These are phyloP conservation scores for Axea sp. DNA, from an alignment of 2,888 invertebrate genomes.

Conservation along the genomic window DNA sequence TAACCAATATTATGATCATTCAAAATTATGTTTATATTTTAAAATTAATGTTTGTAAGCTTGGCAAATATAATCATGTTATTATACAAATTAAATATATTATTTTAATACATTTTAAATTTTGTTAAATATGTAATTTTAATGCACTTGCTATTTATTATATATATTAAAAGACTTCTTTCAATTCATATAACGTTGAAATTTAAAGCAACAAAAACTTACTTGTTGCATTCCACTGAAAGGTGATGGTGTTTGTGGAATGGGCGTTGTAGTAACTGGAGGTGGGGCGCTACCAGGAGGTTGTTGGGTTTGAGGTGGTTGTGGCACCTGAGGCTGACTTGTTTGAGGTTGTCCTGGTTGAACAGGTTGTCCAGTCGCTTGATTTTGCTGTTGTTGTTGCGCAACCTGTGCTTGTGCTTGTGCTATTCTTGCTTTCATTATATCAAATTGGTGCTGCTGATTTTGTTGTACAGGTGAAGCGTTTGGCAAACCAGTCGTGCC, in stretches of 20 bases:
- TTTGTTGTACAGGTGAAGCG: constrained; percentile 81
- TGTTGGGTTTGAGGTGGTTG: constrained; percentile 73
- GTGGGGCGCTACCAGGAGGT: constrained; percentile 76
- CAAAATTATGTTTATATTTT: too few species aligned
- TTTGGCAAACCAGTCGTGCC: constrained; percentile 81
- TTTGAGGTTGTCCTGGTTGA: constrained; percentile 66
- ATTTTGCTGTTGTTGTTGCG: constrained; percentile 75
- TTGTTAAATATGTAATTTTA: too few species aligned
- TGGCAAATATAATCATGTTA: too few species aligned
- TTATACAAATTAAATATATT: too few species aligned
- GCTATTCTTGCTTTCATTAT: constrained; percentile 82
- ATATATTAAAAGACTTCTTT: too few species aligned
- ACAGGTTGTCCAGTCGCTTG: constrained; percentile 60
- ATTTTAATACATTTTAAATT: too few species aligned
- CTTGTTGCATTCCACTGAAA: constrained; percentile 78
- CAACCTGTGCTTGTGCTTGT: constrained; percentile 55
- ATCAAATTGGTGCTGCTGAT: constrained; percentile 81
- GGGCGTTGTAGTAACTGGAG: constrained; percentile 71
- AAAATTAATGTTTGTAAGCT: too few species aligned
- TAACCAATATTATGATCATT: too few species aligned
- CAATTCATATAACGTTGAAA: too few species aligned
- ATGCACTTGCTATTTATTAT: too few species aligned
- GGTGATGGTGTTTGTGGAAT: constrained; percentile 82
- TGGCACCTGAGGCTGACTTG: constrained; percentile 64
- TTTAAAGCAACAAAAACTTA: too few species aligned